A percentile compares a stretch with the other conserved stretches of the same genome.
These are phyloP conservation scores for Anorthoa munda DNA, from an alignment of 2,888 invertebrate genomes.

Conservation along the genomic window DNA sequence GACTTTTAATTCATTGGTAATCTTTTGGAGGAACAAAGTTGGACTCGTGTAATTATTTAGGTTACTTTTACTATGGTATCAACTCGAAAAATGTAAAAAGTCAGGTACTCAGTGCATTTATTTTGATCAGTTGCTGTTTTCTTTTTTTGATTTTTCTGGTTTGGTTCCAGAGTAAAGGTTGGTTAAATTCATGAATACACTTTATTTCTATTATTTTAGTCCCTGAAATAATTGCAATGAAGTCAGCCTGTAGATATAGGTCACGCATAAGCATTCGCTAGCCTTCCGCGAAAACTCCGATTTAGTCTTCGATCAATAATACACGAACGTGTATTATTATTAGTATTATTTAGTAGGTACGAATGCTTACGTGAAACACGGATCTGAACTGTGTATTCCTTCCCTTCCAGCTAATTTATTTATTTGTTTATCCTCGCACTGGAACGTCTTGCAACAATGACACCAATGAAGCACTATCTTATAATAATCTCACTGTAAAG, in stretches of 20 bases:
- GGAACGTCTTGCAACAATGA: too few species aligned
- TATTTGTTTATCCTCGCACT: too few species aligned
- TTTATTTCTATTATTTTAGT: not conserved
- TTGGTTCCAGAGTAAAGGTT: not conserved
- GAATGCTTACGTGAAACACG: constrained; percentile 28
- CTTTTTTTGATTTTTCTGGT: too few species aligned
- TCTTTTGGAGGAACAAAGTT: too few species aligned
- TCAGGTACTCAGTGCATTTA: too few species aligned
- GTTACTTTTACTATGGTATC: too few species aligned
- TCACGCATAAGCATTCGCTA: constrained; percentile 54
- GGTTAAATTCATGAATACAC: not conserved
- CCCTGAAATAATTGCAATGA: not conserved
- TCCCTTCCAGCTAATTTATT: constrained; percentile 3
- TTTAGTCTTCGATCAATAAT: constrained; percentile 25
- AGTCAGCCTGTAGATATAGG: constrained; percentile 64
- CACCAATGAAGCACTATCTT: too few species aligned
- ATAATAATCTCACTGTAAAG: too few species aligned
- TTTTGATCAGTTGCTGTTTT: not conserved
- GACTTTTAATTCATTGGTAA: not conserved
- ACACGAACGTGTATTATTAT: too few species aligned
- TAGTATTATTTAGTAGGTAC: not conserved
- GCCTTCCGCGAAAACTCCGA: constrained; percentile 32
- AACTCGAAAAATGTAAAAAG: too few species aligned
- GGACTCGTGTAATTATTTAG: too few species aligned
- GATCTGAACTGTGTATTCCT: not conserved